Base-by-base conservation (phyloP, 2,113 vertebrate species). In the Gadus chalcogrammus region DNA sequence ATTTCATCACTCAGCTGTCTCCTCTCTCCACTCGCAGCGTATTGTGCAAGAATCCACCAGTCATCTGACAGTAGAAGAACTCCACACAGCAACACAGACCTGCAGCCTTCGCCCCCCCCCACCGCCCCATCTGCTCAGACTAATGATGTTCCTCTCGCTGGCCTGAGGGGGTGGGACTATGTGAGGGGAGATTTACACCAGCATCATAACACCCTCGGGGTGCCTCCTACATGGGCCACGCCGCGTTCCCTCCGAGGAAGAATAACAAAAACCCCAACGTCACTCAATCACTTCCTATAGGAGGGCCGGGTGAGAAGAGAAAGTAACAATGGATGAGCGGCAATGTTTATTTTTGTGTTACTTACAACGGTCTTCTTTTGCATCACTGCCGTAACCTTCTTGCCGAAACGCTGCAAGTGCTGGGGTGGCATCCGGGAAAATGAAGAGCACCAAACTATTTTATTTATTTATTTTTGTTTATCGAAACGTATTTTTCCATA, bases 361-460 rank as follows among this genome's bases (percentile, higher is more conserved):
- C 82, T 87, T 88, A 91, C 87, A 91, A 85, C 81, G 84, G 84
- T 81, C 86, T 88, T 89, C 87, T 89, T 89, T 86, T 87, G 85
- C 42, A 48, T 31, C 31, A 31, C 85, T 87, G 84, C 88, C 89
- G 88, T 77, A 83, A 87, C 84, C 87, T 75, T 80, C 81, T 48
- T 2, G 7, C 42, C 7, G 42, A 48, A 13, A 48, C 6, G 7
- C 42, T 1, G 22, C 22, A 24, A 24, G 22, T 24, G 22, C 22
- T 24, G 22, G 22, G 22, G 22, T 24, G 22, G 22, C 22, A 24
- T 24, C 22, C 22, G 22, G 22, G 22, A 24, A 24, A 24, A 24
- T 24, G 22, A 2, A 24, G 22, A 24, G 1, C 22, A 48, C 42
- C 8, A 13, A 4, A 13, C 42, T 48, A 48, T n/a, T 17, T 31